Evolutionary conservation across 2,797 vertebrate genomes (phyloP).

Genomic region (Gambelia wislizenii): DNA sequence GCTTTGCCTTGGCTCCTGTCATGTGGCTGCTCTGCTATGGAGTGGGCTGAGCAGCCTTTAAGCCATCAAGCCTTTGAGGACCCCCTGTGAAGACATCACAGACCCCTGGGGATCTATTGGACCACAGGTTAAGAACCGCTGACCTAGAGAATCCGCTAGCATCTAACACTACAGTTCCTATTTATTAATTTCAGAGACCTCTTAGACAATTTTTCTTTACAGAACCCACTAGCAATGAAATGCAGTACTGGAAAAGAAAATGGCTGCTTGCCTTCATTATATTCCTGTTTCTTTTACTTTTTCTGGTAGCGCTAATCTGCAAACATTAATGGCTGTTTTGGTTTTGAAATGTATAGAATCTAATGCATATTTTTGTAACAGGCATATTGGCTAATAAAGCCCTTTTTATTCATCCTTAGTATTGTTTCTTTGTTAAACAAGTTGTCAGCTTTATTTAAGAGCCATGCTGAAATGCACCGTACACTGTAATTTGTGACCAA

Average conservation of each 20-base stretch:
- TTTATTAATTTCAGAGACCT: constrained; percentile 23
- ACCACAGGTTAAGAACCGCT: no score
- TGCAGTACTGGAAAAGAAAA: neutral
- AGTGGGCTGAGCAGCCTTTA: no score
- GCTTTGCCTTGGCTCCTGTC: no score
- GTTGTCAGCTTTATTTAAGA: constrained; percentile 27
- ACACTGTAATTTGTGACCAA: constrained; percentile 36
- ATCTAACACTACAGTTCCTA: neutral
- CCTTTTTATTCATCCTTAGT: neutral
- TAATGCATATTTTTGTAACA: constrained; percentile 6
- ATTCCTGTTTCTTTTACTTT: neutral
- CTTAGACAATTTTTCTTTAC: constrained; percentile 1
- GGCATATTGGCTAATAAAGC: neutral
- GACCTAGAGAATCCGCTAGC: constrained; percentile 15
- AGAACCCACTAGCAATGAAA: neutral
- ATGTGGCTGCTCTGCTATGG: no score
- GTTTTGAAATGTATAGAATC: constrained; percentile 25
- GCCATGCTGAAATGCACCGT: neutral
- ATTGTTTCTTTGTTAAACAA: constrained; percentile 38
- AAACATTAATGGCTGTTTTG: constrained; percentile 12
- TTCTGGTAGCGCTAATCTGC: neutral
- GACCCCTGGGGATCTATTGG: no score
- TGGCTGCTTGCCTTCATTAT: neutral
- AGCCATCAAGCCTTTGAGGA: no score
- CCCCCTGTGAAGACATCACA: no score